phyloP scores from a whole-genome alignment of 2,888 invertebrate species.

The Lycia hirtaria region DNA sequence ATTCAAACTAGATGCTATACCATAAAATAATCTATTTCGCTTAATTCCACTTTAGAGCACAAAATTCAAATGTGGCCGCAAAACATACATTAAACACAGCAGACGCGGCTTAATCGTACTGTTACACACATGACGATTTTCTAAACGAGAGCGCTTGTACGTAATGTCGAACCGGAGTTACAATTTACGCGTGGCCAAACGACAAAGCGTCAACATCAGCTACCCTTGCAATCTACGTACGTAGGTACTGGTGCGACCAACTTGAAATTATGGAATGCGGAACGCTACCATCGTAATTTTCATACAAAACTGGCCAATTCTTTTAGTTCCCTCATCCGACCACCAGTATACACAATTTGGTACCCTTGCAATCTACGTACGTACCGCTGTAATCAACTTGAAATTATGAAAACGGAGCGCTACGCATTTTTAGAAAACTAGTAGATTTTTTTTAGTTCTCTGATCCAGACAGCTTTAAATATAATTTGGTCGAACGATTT shows the following conservation, averaged over 20 bases:
- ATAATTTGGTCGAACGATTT: neutral
- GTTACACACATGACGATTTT: conserved; percentile 54
- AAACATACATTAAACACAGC: conserved; percentile 37
- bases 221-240: conserved; percentile 23
- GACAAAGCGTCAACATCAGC: conserved; percentile 52
- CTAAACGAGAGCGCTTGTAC: conserved; percentile 55
- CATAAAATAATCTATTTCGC: conserved; percentile 9
- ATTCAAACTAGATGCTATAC: neutral
- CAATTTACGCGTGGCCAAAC: conserved; percentile 61
- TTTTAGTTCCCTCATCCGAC: neutral
- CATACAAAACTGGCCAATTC: neutral
- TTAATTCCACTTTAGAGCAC: conserved; percentile 10
- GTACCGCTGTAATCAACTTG: neutral
- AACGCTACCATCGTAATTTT: neutral
- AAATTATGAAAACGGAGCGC: neutral
- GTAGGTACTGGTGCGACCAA: neutral
- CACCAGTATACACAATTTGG: neutral
- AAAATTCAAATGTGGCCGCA: conserved; percentile 22
- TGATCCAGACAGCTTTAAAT: neutral
- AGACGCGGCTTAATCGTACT: conserved; percentile 46
- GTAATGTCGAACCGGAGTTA: conserved; percentile 54
- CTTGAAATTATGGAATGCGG: neutral
- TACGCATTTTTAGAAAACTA: neutral
- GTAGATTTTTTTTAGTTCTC: neutral
- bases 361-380: conserved; percentile 23